Evolutionary conservation across 2,888 invertebrate species (phyloP), one percentile per base, ranked within the genome.

Genomic region (Scaptodrosophila latifasciaeformis): DNA sequence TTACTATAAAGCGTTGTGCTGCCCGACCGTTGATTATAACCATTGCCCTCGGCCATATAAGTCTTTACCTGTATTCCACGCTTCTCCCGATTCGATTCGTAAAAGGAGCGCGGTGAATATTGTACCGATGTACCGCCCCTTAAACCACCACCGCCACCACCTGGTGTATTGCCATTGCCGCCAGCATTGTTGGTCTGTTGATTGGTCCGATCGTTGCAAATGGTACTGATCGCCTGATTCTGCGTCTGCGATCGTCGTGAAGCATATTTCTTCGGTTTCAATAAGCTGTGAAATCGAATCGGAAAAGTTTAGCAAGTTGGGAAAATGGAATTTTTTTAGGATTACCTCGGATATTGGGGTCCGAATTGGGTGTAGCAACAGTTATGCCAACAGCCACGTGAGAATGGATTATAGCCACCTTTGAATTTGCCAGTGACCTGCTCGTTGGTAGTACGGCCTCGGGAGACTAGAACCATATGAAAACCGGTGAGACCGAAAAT

Each of bases 341-440:
- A 7, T 87, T 88, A 98, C 98, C 96, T 96, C 83, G 99, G 99
- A 90, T 95, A 97, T 87, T 96, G 96, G 51, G 98, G 97, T 67
- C 97, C 97, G 87, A 96, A 99, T 82, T 99, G 93, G 62, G 96
- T 93, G 85, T 96, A 95, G 86, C 95, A 95, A 88, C 97, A 97
- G 87, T 99, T 99, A 83, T 92, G 91, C 90, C 94, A 93, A 87
- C 97, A 99, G 24, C 98, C 98, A 82, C 92, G 90, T 2, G 96
- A 97, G 88, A 99, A 99, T 49, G 99, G 99, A 90, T 99, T 99
- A 87, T 96, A 97, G 31, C 97, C 99, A 50, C 97, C 97, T 83
- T 97, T 96, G 89, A 99, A 99, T 89, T 99, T 99, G 54, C 98
- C 98, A 12, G 99, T 99, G 61, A 99, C 99, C 90, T 99, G 99